Evolutionary conservation across 2,113 vertebrate genomes (phyloP), one percentile per base, ranked within the genome.

Genomic region (Lamprologus ornatipinnis): DNA sequence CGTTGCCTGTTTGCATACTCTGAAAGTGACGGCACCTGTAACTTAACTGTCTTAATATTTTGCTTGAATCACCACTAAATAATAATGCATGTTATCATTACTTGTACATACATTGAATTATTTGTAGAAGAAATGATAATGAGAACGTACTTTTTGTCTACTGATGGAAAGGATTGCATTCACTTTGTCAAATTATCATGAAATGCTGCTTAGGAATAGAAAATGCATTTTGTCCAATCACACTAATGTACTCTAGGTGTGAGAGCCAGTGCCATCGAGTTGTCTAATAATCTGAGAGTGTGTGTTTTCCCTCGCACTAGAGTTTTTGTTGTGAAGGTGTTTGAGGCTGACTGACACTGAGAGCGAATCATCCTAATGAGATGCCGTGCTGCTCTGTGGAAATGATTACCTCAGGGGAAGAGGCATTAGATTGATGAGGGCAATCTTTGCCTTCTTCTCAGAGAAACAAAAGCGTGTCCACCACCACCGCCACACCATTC

Each of bases 341-440:
- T 84, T 90, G 78, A 85, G 79, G 40, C 68, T 88, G 92, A 91
- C 88, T 85, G 91, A 91, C 93, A 88, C 79, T 13, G n/a, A 79
- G 83, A 92, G 89, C 65, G 73, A 94, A 92, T 92, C 88, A 90
- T 86, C 88, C 88, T 92, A 96, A 95, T 95, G 91, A 95, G 92
- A 93, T 91, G 91, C 87, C 81, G 81, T 90, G 93, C 90, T 89
- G 53, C 89, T 93, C 91, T 68, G 79, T 90, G 83, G 91, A 94
- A 94, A 93, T 91, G 87, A 94, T 94, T 93, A 95, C 89, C 87
- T 90, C 87, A 70, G 91, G 89, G 90, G 91, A 80, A 91, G 81
- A 93, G 85, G 85, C 90, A 94, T 92, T 94, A 95, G 89, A 96
- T 93, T 89, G 94, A 96, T 95, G 91, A 93, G 88, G 86, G 84